Percentiles rank a stretch among this genome's conserved stretches.
Conservation (phyloP, 2,888 invertebrate species). For the Tachina lurida region DNA sequence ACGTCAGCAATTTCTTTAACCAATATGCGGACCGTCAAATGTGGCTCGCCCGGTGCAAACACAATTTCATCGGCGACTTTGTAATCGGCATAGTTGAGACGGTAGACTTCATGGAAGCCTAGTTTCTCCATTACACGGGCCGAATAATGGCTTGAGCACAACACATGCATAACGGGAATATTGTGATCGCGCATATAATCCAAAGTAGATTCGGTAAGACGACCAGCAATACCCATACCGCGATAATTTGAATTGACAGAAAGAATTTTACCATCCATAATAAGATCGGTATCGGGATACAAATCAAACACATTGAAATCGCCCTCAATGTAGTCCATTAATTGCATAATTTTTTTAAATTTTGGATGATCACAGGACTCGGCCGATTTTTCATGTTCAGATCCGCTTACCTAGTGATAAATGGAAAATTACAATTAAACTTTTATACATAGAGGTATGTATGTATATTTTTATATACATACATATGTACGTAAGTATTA, state of each 20-base stretch:
- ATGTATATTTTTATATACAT: too few species aligned
- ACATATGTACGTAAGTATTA: too few species aligned
- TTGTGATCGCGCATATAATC: conserved; percentile 81
- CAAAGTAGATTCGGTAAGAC: conserved; percentile 79
- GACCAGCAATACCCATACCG: conserved; percentile 82
- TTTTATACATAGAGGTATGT: too few species aligned
- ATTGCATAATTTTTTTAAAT: conserved; percentile 84
- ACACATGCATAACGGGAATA: conserved; percentile 86
- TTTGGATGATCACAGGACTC: conserved; percentile 83
- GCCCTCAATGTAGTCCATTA: conserved; percentile 84
- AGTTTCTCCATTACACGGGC: conserved; percentile 88
- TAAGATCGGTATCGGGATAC: conserved; percentile 81
- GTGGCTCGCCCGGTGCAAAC: conserved; percentile 87
- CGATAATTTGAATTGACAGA: conserved; percentile 82
- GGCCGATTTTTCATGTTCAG: conserved; percentile 73
- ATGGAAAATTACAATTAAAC: not conserved
- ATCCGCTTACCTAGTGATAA: conserved; percentile 67
- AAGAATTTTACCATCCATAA: conserved; percentile 82
- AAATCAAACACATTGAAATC: conserved; percentile 83
- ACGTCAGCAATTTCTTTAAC: conserved; percentile 83
- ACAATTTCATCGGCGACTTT: conserved; percentile 86
- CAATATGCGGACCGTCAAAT: conserved; percentile 85
- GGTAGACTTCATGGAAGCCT: conserved; percentile 88
- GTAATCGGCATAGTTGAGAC: conserved; percentile 87
- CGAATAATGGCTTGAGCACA: conserved; percentile 90